Evolutionary conservation across 2,797 vertebrate species (phyloP).

Genomic region (Characodon lateralis): DNA sequence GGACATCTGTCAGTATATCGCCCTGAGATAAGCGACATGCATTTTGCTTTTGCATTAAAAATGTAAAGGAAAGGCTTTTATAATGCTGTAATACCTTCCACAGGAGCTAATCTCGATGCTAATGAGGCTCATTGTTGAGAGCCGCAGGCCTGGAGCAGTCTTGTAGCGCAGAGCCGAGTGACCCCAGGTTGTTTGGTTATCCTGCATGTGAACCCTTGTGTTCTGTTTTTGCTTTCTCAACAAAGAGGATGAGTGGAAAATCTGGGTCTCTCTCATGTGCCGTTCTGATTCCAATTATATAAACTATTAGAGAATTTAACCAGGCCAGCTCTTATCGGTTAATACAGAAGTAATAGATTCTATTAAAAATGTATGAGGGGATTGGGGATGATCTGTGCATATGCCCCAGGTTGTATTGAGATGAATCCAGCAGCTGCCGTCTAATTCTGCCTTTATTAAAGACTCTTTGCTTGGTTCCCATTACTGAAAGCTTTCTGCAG

Average conservation of each 20-base stretch:
- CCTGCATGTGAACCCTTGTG: constrained; percentile 70
- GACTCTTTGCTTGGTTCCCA: constrained; percentile 66
- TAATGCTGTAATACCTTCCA: constrained; percentile 72
- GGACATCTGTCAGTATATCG: constrained; percentile 66
- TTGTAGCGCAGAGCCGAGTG: constrained; percentile 49
- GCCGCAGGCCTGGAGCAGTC: constrained; percentile 65
- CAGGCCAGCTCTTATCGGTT: constrained; percentile 82
- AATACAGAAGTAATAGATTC: constrained; percentile 88
- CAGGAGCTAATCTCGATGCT: constrained; percentile 73
- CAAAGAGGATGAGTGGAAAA: constrained; percentile 58
- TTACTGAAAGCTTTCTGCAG: constrained; percentile 62
- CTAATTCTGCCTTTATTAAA: constrained; percentile 64
- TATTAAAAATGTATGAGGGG: constrained; percentile 85
- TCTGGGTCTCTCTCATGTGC: constrained; percentile 69
- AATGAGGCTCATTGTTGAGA: constrained; percentile 76
- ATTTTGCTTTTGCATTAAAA: constrained; percentile 56
- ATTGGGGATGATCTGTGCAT: constrained; percentile 38
- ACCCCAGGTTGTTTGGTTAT: constrained; percentile 69
- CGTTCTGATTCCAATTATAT: constrained; percentile 84
- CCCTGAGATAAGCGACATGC: constrained; percentile 59
- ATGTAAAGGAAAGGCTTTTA: constrained; percentile 58
- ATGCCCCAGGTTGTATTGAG: constrained; percentile 36
- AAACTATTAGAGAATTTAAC: constrained; percentile 85
- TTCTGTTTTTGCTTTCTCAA: constrained; percentile 43
- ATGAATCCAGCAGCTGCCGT: constrained; percentile 74